Percentiles rank a stretch among this genome's conserved stretches.
Evolutionary conservation across 1,140 invertebrate genomes (phyloP).

Genomic region (Papilio glaucus): DNA sequence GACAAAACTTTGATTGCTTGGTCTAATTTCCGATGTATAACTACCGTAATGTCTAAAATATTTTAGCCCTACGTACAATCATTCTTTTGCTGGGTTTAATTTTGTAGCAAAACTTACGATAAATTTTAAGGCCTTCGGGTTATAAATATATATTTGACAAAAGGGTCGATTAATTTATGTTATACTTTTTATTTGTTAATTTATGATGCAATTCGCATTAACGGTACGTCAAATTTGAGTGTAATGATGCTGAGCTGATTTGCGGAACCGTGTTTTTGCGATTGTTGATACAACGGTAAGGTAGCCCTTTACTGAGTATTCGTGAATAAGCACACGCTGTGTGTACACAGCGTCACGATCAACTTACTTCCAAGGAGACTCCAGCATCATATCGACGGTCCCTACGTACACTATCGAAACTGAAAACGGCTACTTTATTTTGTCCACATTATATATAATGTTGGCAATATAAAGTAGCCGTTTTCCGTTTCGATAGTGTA

Average conservation of each 20-base stretch:
- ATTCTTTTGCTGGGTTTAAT: background rate
- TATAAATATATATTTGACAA: background rate
- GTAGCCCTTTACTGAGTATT: conserved; percentile 12
- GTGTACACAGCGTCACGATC: background rate
- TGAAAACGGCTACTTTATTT: too few relatives aligned
- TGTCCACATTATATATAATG: too few relatives aligned
- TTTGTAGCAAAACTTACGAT: background rate
- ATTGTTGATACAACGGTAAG: conserved; percentile 14
- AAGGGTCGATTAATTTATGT: background rate
- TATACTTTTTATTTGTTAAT: background rate
- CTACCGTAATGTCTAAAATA: too few relatives aligned
- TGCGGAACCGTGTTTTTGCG: conserved; percentile 3
- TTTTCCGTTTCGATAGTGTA: too few relatives aligned
- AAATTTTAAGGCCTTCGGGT: background rate
- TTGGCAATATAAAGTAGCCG: too few relatives aligned
- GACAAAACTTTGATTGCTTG: too few relatives aligned
- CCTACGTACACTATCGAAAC: too few relatives aligned
- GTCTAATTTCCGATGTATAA: too few relatives aligned
- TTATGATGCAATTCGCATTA: conserved; percentile 12
- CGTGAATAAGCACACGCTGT: conserved; percentile 2
- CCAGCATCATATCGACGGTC: too few relatives aligned
- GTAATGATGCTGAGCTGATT: conserved; percentile 10
- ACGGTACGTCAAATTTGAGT: background rate
- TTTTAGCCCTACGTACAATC: too few relatives aligned
- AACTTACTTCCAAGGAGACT: background rate